These are phyloP conservation scores for Leuctra nigra DNA, from an alignment of 2,888 invertebrate genomes.

Conservation along the genomic window DNA sequence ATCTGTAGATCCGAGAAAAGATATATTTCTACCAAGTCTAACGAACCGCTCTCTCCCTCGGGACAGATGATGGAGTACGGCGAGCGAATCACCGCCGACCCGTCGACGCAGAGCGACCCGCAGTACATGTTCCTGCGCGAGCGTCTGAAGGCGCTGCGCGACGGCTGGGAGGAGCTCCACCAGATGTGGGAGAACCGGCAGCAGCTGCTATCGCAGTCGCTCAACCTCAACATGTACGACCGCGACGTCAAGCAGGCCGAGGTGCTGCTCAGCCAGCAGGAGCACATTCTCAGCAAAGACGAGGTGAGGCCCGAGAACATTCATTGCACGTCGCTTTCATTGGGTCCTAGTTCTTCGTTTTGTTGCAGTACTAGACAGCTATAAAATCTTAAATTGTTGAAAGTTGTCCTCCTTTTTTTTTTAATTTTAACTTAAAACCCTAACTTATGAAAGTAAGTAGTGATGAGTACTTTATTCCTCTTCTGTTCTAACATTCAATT, in stretches of 20 bases:
- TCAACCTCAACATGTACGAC: conserved; percentile 92
- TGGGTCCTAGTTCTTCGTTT: not conserved
- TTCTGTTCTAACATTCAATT: no score
- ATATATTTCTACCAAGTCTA: no score
- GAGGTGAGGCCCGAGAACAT: no score
- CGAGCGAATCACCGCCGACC: conserved; percentile 84
- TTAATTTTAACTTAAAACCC: no score
- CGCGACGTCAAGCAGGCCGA: conserved; percentile 97
- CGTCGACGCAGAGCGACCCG: conserved; percentile 87
- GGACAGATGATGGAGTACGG: conserved; percentile 99
- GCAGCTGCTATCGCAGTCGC: conserved; percentile 85
- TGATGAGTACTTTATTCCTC: no score
- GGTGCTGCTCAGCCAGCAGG: conserved; percentile 95
- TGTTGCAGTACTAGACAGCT: not conserved
- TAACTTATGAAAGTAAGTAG: no score
- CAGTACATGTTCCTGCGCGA: conserved; percentile 99
- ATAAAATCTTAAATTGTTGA: not conserved
- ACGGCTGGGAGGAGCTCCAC: conserved; percentile 98
- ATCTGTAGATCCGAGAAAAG: no score
- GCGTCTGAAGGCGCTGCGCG: conserved; percentile 93
- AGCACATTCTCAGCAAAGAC: conserved; percentile 94
- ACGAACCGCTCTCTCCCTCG: no score
- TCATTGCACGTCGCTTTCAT: conserved; percentile 36
- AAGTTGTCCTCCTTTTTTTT: not conserved
- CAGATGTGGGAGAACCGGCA: conserved; percentile 99